Conservation (phyloP, 1,140 invertebrate species). For the Leucophenga varia region DNA sequence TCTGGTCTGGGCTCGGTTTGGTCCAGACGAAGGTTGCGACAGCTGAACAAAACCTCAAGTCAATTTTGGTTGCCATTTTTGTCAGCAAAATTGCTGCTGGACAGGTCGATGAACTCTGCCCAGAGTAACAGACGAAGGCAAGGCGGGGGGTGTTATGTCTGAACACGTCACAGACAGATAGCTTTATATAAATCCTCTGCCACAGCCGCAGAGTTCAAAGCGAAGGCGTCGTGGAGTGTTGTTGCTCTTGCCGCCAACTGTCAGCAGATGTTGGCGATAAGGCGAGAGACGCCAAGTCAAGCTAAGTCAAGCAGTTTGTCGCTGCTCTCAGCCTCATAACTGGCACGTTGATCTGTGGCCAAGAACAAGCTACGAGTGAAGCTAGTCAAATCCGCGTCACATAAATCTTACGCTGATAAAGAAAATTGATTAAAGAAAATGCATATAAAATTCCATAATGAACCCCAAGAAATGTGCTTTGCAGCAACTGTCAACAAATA, state of each 20-base stretch:
- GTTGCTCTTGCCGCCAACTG: constrained; percentile 22
- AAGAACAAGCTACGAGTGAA: constrained; percentile 22
- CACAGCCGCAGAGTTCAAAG: constrained; percentile 40
- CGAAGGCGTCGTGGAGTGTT: constrained; percentile 25
- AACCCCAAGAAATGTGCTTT: no score
- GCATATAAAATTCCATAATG: no score
- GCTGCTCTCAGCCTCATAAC: constrained; percentile 26
- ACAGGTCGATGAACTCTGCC: constrained; percentile 23
- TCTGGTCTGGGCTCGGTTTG: constrained; percentile 2
- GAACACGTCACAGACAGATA: constrained; percentile 18
- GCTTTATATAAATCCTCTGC: constrained; percentile 6
- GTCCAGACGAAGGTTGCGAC: constrained; percentile 14
- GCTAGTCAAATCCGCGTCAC: no score
- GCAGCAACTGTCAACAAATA: no score
- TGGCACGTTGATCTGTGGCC: constrained; percentile 28
- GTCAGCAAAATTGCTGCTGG: neutral
- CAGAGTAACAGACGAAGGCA: neutral
- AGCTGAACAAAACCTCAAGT: constrained; percentile 4
- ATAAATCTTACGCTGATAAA: no score
- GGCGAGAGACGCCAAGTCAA: constrained; percentile 15
- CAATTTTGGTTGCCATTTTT: no score
- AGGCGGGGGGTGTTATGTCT: constrained; percentile 3
- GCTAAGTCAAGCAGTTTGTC: constrained; percentile 3
- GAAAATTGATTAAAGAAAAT: no score
- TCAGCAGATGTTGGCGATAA: constrained; percentile 46